Conservation (phyloP, 2,113 vertebrate genomes). For the Ctenodactylus gundi region DNA sequence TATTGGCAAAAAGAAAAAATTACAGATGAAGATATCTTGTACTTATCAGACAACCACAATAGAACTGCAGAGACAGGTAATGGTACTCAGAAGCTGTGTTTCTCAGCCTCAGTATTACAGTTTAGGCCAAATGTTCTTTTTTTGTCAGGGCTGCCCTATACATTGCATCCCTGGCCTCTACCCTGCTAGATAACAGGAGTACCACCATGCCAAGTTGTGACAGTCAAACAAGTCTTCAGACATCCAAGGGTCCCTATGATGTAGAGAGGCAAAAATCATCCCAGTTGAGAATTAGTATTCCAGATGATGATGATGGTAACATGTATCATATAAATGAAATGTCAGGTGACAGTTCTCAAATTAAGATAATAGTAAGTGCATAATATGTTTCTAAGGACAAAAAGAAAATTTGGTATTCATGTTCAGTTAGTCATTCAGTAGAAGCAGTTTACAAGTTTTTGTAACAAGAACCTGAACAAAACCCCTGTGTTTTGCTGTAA, state of each 20-base stretch:
- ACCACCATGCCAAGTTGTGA: neutral
- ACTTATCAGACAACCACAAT: neutral
- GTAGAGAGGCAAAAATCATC: neutral
- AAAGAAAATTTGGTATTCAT: neutral
- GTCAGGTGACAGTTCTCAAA: neutral
- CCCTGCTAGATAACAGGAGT: neutral
- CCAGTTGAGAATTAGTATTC: neutral
- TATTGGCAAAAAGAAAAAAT: neutral
- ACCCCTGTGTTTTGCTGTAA: neutral
- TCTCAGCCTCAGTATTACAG: neutral
- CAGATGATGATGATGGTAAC: neutral
- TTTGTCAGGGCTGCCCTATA: neutral
- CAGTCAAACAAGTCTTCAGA: neutral
- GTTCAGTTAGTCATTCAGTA: neutral
- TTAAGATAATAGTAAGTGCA: neutral
- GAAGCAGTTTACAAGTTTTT: neutral
- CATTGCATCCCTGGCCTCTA: neutral
- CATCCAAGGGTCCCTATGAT: neutral
- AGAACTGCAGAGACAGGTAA: neutral
- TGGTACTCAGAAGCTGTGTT: neutral
- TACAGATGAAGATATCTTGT: neutral
- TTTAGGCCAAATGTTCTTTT: neutral
- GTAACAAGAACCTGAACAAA: neutral
- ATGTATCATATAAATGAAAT: conserved; percentile 1
- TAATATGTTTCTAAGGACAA: neutral